Percentiles rank a stretch among this genome's conserved stretches.
Conservation (phyloP, 2,113 vertebrate genomes). For the Dicaeum eximium region DNA sequence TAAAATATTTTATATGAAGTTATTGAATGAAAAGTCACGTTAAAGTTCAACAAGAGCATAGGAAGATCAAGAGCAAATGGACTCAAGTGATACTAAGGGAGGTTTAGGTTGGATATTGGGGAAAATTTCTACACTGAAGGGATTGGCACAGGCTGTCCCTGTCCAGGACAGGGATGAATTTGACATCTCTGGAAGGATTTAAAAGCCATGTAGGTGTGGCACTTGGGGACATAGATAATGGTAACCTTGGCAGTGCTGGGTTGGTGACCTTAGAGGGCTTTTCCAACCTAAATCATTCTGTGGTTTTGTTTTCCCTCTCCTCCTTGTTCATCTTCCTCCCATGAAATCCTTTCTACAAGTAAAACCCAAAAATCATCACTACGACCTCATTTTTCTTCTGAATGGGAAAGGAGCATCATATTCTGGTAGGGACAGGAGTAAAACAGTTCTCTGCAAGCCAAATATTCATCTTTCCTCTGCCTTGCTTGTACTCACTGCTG, state of each 20-base stretch:
- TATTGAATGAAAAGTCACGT: neutral
- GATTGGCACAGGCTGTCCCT: neutral
- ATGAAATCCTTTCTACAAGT: neutral
- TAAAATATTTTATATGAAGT: neutral
- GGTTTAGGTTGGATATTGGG: neutral
- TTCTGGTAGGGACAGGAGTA: neutral
- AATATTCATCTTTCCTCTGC: neutral
- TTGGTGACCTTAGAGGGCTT: neutral
- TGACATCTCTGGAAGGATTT: neutral
- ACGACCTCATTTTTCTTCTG: neutral
- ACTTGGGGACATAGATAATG: neutral
- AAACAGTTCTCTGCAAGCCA: neutral
- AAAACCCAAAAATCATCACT: neutral
- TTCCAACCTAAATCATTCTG: neutral
- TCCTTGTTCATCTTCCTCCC: neutral
- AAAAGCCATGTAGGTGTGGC: neutral
- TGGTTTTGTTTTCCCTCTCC: neutral
- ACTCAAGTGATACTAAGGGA: neutral
- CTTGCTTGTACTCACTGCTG: neutral
- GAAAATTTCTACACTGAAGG: neutral
- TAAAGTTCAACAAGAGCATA: neutral
- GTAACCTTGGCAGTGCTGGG: neutral
- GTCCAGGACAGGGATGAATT: neutral
- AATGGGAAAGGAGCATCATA: neutral
- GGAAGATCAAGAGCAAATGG: neutral